Conservation (phyloP, 2,888 invertebrate species). For the Acanthosepion esculentum region DNA sequence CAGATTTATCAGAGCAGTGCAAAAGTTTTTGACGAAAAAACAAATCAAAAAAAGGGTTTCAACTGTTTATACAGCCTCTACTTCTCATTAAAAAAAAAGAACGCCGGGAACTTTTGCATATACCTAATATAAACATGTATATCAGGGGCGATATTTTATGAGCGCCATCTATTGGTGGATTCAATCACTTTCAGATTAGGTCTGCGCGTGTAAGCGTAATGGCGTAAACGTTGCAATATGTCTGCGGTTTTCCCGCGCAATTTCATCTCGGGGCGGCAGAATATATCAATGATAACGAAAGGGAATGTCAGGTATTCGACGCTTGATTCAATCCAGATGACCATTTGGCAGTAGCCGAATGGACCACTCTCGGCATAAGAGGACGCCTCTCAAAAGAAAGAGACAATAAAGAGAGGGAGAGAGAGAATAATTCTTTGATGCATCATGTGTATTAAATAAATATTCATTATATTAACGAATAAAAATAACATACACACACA, state of each 20-base stretch:
- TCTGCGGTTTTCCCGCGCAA: not conserved
- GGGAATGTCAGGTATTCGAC: not conserved
- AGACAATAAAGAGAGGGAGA: not conserved
- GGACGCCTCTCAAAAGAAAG: not conserved
- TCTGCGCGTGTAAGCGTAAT: not conserved
- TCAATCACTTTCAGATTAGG: not conserved
- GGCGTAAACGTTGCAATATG: not conserved
- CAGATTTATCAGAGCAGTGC: too few relatives aligned
- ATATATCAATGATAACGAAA: not conserved
- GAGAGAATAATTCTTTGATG: too few relatives aligned
- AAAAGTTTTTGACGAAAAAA: too few relatives aligned
- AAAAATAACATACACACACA: too few relatives aligned
- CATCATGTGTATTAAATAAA: too few relatives aligned
- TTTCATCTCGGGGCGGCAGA: not conserved
- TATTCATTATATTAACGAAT: too few relatives aligned
- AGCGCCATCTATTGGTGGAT: not conserved
- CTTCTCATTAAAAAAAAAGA: too few relatives aligned
- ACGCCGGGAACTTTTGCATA: too few relatives aligned
- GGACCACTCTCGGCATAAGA: not conserved
- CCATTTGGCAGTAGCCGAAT: not conserved
- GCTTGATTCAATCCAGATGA: slow-evolving; percentile 4
- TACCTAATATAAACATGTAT: too few relatives aligned
- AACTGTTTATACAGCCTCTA: too few relatives aligned
- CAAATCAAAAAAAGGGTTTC: too few relatives aligned
- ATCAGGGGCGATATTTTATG: not conserved